Percentiles rank a stretch among this genome's conserved stretches.
phyloP scores from a whole-genome alignment of 2,113 vertebrate genomes.

The Hassar affinis region DNA sequence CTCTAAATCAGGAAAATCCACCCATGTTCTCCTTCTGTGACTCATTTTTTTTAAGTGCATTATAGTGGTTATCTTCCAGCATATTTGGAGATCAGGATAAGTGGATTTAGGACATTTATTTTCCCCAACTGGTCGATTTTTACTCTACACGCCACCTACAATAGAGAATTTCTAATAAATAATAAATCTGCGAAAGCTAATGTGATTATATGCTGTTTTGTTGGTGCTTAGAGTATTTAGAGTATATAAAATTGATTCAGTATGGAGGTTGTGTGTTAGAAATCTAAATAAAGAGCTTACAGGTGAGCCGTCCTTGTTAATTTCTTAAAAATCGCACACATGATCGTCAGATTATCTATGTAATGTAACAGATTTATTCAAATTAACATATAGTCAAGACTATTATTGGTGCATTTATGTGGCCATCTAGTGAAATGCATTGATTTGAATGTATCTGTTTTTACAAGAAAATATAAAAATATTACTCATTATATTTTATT shows the following conservation, averaged over 20 bases:
- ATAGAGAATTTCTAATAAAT: constrained; percentile 37
- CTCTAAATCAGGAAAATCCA: constrained; percentile 32
- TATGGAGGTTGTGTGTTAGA: neutral
- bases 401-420: neutral
- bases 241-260: constrained; percentile 14
- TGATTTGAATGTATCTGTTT: neutral
- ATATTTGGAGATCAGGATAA: constrained; percentile 53
- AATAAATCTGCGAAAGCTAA: constrained; percentile 48
- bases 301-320: neutral
- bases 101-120: constrained; percentile 46
- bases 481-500: no score
- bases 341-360: neutral
- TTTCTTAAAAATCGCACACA: neutral
- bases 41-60: constrained; percentile 37
- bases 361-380: neutral
- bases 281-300: neutral
- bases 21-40: constrained; percentile 38
- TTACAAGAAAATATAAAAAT: neutral
- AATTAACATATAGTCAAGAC: neutral
- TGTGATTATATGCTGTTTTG: constrained; percentile 50
- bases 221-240: constrained; percentile 33
- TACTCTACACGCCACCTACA: constrained; percentile 13
- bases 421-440: neutral
- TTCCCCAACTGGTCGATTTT: constrained; percentile 27
- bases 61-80: constrained; percentile 46